Percentiles rank a stretch among this genome's conserved stretches.
Evolutionary conservation across 2,797 vertebrate genomes (phyloP).

Genomic region (Pelochelys cantorii): DNA sequence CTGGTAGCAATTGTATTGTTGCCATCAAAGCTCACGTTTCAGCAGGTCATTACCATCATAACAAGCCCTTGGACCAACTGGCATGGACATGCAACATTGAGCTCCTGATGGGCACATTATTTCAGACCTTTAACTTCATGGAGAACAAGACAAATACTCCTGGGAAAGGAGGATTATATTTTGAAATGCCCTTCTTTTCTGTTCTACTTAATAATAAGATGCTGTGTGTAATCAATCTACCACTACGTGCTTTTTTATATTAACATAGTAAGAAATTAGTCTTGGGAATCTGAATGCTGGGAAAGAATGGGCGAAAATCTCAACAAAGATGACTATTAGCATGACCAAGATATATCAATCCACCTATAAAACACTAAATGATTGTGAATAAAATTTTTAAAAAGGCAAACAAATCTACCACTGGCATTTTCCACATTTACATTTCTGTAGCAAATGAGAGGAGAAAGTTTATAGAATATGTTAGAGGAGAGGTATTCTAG

Average conservation of each 20-base stretch:
- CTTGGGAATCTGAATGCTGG: background rate
- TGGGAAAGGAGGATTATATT: conserved; percentile 81
- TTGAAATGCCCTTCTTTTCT: conserved; percentile 82
- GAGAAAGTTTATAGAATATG: conserved; percentile 22
- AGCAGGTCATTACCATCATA: conserved; percentile 88
- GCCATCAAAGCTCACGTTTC: conserved; percentile 83
- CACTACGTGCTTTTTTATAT: conserved; percentile 65
- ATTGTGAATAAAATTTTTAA: conserved; percentile 21
- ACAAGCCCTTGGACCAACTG: conserved; percentile 88
- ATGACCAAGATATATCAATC: background rate
- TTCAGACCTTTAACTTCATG: conserved; percentile 86
- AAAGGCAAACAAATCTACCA: conserved; percentile 22
- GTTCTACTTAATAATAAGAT: conserved; percentile 80
- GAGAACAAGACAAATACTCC: conserved; percentile 83
- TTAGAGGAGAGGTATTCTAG: background rate
- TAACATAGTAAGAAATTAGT: conserved; percentile 35
- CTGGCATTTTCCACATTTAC: background rate
- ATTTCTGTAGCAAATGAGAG: background rate
- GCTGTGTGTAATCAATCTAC: conserved; percentile 69
- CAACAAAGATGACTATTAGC: conserved; percentile 9
- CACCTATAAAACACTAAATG: background rate
- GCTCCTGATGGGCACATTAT: conserved; percentile 86
- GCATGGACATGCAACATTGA: conserved; percentile 87
- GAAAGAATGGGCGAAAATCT: background rate
- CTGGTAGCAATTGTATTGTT: conserved; percentile 85